These are phyloP conservation scores for Zaprionus lachaisei DNA, from an alignment of 1,140 invertebrate genomes.

Conservation along the genomic window DNA sequence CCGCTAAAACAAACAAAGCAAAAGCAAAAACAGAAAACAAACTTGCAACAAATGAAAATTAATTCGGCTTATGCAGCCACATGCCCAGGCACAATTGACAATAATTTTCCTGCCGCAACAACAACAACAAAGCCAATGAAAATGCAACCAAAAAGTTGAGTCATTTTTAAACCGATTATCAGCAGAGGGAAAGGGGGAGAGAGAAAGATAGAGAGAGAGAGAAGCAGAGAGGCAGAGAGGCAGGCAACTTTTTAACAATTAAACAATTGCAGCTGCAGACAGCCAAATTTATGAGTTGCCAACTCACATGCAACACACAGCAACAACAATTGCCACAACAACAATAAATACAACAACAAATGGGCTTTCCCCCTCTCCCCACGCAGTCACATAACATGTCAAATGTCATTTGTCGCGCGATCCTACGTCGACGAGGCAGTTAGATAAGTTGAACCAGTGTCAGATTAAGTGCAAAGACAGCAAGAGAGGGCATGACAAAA, in stretches of 20 bases:
- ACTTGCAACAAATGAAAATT: conserved; percentile 61
- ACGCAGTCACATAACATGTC: conserved; percentile 71
- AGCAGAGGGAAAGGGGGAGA: background rate
- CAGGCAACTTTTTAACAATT: conserved; percentile 56
- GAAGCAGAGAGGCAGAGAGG: background rate
- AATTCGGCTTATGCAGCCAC: conserved; percentile 60
- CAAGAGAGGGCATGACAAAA: background rate
- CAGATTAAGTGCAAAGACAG: conserved; percentile 9
- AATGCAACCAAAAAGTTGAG: conserved; percentile 65
- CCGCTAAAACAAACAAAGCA: conserved; percentile 15
- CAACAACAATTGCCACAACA: conserved; percentile 11
- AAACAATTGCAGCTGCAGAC: conserved; percentile 71
- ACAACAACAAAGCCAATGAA: conserved; percentile 15
- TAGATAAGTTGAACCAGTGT: conserved; percentile 56
- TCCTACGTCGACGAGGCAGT: conserved; percentile 45
- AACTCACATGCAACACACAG: conserved; percentile 14
- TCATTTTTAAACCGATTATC: conserved; percentile 70
- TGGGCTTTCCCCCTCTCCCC: conserved; percentile 6
- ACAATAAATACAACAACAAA: conserved; percentile 11
- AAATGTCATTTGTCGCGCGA: conserved; percentile 76
- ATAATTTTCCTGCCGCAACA: conserved; percentile 59
- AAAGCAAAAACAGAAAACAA: conserved; percentile 18
- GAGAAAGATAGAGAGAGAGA: background rate
- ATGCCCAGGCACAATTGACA: conserved; percentile 64
- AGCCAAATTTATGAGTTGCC: conserved; percentile 66